These are phyloP conservation scores for Zoanthus gigantus DNA, from an alignment of 92 coral and sea anemone species.

Conservation along the genomic window DNA sequence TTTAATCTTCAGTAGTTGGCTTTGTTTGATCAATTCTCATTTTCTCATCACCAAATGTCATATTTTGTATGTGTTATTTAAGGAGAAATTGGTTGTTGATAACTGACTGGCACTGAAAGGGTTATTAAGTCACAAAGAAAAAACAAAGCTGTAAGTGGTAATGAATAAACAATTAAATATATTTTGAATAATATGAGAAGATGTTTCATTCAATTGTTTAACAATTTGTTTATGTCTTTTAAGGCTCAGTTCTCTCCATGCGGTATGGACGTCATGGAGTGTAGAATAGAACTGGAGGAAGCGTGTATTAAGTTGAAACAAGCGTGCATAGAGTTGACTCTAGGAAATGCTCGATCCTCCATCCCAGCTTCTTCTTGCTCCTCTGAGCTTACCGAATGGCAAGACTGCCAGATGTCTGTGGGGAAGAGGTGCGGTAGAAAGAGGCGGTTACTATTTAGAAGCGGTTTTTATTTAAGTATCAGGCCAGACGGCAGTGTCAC, in stretches of 20 bases:
- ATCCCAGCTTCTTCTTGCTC: constrained; percentile 44
- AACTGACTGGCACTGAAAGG: no score
- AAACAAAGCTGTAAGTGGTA: no score
- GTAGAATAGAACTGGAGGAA: constrained; percentile 24
- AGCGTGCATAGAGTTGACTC: constrained; percentile 40
- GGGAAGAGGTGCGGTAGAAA: constrained; percentile 78
- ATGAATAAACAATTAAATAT: no score
- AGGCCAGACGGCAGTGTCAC: constrained; percentile 80
- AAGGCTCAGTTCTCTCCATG: constrained; percentile 5
- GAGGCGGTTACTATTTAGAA: constrained; percentile 69
- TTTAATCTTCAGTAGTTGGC: no score
- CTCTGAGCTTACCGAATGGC: constrained; percentile 36
- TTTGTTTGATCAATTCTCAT: no score
- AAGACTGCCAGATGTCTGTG: constrained; percentile 60
- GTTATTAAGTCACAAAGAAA: no score
- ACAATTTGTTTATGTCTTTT: not conserved
- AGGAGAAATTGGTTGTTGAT: no score
- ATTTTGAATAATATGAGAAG: no score
- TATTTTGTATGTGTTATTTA: no score
- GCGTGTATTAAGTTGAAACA: constrained; percentile 35
- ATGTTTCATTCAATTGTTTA: not conserved
- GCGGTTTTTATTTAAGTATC: constrained; percentile 78
- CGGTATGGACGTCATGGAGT: constrained; percentile 37
- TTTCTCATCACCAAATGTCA: no score
- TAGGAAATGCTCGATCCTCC: constrained; percentile 42